These are phyloP conservation scores for Zhuqinia jingwanae DNA, from an alignment of 2,888 invertebrate genomes.

Conservation along the genomic window DNA sequence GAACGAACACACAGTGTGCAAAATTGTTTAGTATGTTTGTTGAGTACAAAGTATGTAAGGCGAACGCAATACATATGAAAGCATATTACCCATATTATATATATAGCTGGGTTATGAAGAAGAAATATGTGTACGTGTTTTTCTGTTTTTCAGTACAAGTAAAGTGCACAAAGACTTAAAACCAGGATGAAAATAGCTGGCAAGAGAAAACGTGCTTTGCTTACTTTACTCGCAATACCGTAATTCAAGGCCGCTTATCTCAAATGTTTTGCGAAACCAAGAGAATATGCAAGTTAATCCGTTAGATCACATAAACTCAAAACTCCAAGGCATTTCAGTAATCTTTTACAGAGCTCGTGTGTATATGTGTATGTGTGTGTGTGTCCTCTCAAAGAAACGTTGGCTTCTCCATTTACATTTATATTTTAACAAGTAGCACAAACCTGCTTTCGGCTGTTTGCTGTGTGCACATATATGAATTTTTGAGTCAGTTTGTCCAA, in stretches of 20 bases:
- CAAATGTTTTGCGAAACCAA: conserved; percentile 20
- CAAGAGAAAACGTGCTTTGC: background rate
- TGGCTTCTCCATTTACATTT: conserved; percentile 26
- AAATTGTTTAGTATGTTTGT: conserved; percentile 23
- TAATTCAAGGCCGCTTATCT: conserved; percentile 12
- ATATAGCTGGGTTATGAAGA: background rate
- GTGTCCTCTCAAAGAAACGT: background rate
- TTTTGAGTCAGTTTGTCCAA: no score
- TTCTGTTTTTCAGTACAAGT: background rate
- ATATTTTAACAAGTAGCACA: background rate
- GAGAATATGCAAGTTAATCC: conserved; percentile 44
- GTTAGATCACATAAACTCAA: background rate
- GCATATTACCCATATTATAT: background rate
- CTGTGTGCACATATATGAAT: no score
- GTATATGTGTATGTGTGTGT: background rate
- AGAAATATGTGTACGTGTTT: background rate
- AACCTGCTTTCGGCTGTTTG: background rate
- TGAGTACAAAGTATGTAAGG: background rate
- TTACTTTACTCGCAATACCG: background rate
- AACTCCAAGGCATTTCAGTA: conserved; percentile 38
- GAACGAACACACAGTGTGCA: background rate
- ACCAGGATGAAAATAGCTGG: background rate
- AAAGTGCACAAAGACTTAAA: background rate
- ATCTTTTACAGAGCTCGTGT: conserved; percentile 33
- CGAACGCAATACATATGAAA: background rate